Evolutionary conservation across 2,888 invertebrate genomes (phyloP).

Genomic region (Drosophila parthenogenetica): DNA sequence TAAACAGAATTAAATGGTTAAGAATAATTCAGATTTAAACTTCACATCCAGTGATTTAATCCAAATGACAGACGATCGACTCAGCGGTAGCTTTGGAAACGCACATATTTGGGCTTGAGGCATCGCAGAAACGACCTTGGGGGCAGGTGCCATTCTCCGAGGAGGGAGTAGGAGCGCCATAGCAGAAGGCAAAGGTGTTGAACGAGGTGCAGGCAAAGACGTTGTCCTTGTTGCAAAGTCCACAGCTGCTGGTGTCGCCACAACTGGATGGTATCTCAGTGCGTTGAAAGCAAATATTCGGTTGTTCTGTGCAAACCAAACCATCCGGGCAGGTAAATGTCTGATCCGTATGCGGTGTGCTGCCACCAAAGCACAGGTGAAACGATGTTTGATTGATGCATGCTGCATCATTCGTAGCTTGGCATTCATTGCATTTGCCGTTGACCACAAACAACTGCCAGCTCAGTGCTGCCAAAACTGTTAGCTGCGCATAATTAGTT

Average conservation of each 20-base stretch:
- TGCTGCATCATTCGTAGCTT: conserved; percentile 72
- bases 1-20: too few species aligned
- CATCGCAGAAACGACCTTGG: conserved; percentile 73
- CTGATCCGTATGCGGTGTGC: conserved; percentile 62
- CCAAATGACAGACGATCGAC: conserved; percentile 61
- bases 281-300: conserved; percentile 81
- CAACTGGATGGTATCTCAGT: conserved; percentile 77
- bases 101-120: conserved; percentile 70
- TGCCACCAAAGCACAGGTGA: conserved; percentile 76
- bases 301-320: conserved; percentile 75
- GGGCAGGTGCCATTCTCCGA: conserved; percentile 77
- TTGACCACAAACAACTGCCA: conserved; percentile 25
- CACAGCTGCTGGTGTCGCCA: conserved; percentile 80
- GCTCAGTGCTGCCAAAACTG: conserved; percentile 20
- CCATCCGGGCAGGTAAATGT: conserved; percentile 78
- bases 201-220: conserved; percentile 81
- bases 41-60: not conserved
- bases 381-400: conserved; percentile 80
- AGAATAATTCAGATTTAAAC: too few species aligned
- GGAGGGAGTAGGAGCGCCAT: conserved; percentile 72
- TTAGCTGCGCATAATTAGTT: conserved; percentile 9
- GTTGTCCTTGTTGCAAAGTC: conserved; percentile 70
- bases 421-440: conserved; percentile 74
- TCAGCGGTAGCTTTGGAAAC: conserved; percentile 49
- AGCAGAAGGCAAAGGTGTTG: conserved; percentile 81